These are phyloP conservation scores for Cyprinodon variegatus DNA, from an alignment of 2,113 vertebrate genomes.

Conservation along the genomic window DNA sequence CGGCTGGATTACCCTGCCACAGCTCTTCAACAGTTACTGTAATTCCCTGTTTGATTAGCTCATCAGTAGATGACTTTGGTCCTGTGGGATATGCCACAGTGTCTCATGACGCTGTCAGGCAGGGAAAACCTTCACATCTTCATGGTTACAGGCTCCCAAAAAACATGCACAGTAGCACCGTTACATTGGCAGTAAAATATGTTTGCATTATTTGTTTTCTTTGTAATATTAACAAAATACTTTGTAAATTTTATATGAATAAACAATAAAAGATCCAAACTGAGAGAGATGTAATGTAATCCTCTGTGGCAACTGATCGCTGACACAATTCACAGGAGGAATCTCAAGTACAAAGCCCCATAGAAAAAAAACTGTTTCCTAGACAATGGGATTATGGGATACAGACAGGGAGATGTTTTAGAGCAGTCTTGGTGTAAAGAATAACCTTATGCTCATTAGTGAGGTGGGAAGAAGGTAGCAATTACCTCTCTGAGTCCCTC, in stretches of 20 bases:
- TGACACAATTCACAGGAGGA: slow-evolving; percentile 21
- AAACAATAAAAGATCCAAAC: not conserved
- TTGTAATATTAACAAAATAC: not conserved
- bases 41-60: slow-evolving; percentile 30
- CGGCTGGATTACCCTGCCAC: not conserved
- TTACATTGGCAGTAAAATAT: not conserved
- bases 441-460: slow-evolving; percentile 65
- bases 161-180: slow-evolving; percentile 43
- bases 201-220: not conserved
- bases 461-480: slow-evolving; percentile 54
- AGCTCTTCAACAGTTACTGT: slow-evolving; percentile 1
- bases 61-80: slow-evolving; percentile 52
- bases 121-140: slow-evolving; percentile 64
- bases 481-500: slow-evolving; percentile 56
- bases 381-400: slow-evolving; percentile 54
- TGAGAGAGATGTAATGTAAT: slow-evolving; percentile 22
- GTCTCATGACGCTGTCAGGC: slow-evolving; percentile 39
- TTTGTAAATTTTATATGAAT: not conserved
- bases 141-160: slow-evolving; percentile 72
- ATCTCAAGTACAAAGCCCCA: slow-evolving; percentile 22
- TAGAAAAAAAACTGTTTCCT: slow-evolving; percentile 63
- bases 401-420: slow-evolving; percentile 35
- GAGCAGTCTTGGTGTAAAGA: slow-evolving; percentile 31
- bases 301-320: slow-evolving; percentile 13
- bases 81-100: slow-evolving; percentile 45